A percentile compares a stretch with the other conserved stretches of the same genome.
Conservation (phyloP, 2,797 vertebrate species). For the Heteromormyrus szaboi region DNA sequence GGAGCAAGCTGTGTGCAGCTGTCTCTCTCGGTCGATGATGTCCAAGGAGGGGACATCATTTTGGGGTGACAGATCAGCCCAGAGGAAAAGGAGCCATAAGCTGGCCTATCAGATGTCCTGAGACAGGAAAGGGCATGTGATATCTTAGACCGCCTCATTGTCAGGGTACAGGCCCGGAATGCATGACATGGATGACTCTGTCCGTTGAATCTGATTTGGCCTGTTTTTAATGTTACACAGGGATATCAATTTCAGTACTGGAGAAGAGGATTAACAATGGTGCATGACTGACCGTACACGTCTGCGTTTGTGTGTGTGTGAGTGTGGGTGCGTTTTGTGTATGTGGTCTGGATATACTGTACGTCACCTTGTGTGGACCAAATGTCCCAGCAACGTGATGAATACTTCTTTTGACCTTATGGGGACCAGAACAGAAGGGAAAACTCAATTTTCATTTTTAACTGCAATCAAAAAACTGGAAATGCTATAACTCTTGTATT, state of each 20-base stretch:
- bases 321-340: slow-evolving; percentile 38
- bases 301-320: not conserved
- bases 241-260: slow-evolving; percentile 60
- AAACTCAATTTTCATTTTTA: not conserved
- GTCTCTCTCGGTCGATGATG: not conserved
- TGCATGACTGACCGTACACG: not conserved
- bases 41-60: slow-evolving; percentile 5
- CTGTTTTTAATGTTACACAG: slow-evolving; percentile 58
- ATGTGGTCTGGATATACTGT: slow-evolving; percentile 24
- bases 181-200: slow-evolving; percentile 48
- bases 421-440: not conserved
- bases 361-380: not conserved
- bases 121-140: slow-evolving; percentile 46
- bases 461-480: not conserved
- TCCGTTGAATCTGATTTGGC: slow-evolving; percentile 55
- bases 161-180: slow-evolving; percentile 51
- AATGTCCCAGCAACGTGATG: not conserved
- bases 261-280: slow-evolving; percentile 34
- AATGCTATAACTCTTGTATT: too few species aligned
- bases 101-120: slow-evolving; percentile 49
- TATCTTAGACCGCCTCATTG: slow-evolving; percentile 45
- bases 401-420: not conserved
- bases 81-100: slow-evolving; percentile 26
- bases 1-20: not conserved
- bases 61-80: slow-evolving; percentile 26